Base-by-base conservation (phyloP, 2,888 invertebrate species). In the Drosophila lacicola region DNA sequence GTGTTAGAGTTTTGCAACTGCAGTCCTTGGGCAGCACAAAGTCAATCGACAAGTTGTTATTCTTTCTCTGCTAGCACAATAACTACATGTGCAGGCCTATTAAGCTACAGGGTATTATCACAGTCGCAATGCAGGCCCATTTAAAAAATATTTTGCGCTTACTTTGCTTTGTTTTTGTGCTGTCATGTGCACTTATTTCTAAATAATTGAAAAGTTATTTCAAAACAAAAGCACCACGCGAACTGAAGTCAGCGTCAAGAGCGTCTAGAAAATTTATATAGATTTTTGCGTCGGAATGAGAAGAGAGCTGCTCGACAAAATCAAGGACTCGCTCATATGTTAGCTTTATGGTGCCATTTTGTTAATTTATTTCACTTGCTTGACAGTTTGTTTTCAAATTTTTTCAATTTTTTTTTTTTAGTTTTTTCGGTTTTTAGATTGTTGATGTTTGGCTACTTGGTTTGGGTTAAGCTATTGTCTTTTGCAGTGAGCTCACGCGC, bases 331-430 rank as follows among this genome's bases (percentile, higher is more conserved):
- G 58, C 79, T 88, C 86, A 80, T 88, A 85, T 81, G 77, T 85
- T 81, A 80, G 80, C 81, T 86, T 83, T 85, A 85, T 82, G 80
- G 80, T 78, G 76, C 88, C 78, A 86, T 88, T 86, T 83, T 80
- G 80, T 83, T 88, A 88, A 86, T 88, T 86, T 86, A 88, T 86
- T 77, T 86, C 80, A 83, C 82, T 88, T 88, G 79, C 83, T 77
- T 81, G 88, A 82, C 86, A 86, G 88, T 85, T 85, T 86, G 77
- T 60, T 82, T 78, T 74, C 64, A 53, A 64, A 62, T 72, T 71
- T 65, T 67, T 71, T 56, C 19, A 19, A 47, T 14, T 21, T 47
- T 51, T 56, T 56, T 56, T 66, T 65, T 68, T 67, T 63, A 46
- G 69, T 66, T 65, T 57, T 25, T 51, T 60, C 57, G 51, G 63